These are phyloP conservation scores for Zosterops pallidus DNA, from an alignment of 2,113 vertebrate genomes.

Conservation along the genomic window DNA sequence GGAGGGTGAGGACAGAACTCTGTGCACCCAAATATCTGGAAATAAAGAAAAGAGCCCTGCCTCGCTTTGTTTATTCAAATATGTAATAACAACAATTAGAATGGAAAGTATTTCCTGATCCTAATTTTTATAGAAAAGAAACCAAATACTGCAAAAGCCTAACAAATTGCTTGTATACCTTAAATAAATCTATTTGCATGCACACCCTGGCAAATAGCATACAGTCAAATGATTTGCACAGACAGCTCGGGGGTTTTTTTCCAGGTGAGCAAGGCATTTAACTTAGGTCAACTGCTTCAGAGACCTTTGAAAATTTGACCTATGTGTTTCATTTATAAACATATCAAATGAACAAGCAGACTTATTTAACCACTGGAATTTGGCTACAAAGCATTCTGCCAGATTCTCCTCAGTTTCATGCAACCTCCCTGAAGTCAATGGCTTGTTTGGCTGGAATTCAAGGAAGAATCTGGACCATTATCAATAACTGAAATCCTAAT, in stretches of 20 bases:
- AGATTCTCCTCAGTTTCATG: conserved; percentile 29
- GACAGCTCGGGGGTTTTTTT: background rate
- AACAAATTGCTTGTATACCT: background rate
- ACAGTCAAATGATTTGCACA: background rate
- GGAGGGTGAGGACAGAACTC: background rate
- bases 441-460: conserved; percentile 49
- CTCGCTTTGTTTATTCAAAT: background rate
- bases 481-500: conserved; percentile 54
- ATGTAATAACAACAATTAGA: background rate
- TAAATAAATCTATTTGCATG: background rate
- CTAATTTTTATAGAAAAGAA: background rate
- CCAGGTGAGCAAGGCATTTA: conserved; percentile 47
- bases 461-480: conserved; percentile 41
- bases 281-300: background rate
- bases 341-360: conserved; percentile 48
- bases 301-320: conserved; percentile 41
- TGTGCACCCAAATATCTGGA: background rate
- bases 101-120: conserved; percentile 11
- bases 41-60: background rate
- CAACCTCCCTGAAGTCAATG: conserved; percentile 55
- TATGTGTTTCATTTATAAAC: conserved; percentile 55
- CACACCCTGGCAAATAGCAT: background rate
- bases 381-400: conserved; percentile 52
- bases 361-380: conserved; percentile 60
- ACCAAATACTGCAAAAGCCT: background rate